Conservation (phyloP, 2,113 vertebrate genomes). For the Centropus bengalensis region DNA sequence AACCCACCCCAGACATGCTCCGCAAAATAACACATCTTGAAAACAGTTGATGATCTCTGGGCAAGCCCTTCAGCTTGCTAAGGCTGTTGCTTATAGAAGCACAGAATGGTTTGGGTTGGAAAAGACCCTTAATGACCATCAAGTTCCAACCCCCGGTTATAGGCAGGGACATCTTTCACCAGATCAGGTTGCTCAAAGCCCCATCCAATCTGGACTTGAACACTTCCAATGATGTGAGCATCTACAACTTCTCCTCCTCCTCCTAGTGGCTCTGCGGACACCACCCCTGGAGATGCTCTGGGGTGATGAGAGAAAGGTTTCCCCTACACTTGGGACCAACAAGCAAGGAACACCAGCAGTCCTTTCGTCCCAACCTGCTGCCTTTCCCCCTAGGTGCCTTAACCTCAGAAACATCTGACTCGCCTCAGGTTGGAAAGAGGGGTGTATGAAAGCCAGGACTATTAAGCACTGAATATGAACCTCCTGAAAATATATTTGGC, state of each 20-base stretch:
- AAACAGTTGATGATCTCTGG: not conserved
- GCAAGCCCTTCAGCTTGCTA: not conserved
- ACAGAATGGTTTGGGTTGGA: not conserved
- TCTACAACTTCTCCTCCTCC: not conserved
- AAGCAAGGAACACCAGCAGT: not conserved
- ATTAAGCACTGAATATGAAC: slow-evolving; percentile 16
- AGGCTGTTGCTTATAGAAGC: not conserved
- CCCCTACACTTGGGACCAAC: rapidly evolving
- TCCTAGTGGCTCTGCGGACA: not conserved
- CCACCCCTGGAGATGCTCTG: not conserved
- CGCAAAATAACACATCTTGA: not conserved
- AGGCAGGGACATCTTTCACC: not conserved
- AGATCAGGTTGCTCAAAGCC: not conserved
- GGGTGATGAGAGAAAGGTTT: not conserved
- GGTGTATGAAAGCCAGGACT: slow-evolving; percentile 2
- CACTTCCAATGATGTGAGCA: not conserved
- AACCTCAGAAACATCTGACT: not conserved
- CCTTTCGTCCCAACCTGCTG: not conserved
- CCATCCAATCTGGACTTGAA: not conserved
- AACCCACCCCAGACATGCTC: not conserved
- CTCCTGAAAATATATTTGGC: slow-evolving; percentile 64
- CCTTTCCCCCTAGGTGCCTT: not conserved
- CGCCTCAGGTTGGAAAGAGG: not conserved
- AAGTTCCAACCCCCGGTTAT: rapidly evolving
- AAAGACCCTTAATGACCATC: not conserved